phyloP scores from a whole-genome alignment of 2,888 invertebrate species.

The Phengaris alcon region DNA sequence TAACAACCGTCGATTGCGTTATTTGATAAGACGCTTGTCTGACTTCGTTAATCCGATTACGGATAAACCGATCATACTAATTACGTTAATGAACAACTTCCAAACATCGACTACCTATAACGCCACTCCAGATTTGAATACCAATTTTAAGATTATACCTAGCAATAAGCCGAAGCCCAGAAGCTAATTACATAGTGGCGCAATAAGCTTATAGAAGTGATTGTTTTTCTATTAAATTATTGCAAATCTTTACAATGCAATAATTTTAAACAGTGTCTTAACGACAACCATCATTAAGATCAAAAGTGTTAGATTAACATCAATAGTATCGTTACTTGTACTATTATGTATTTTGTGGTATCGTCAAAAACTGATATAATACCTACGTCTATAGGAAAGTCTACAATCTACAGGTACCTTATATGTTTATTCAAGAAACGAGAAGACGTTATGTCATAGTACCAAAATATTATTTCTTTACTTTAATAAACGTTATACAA shows the following conservation, averaged over 20 bases:
- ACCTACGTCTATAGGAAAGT: too few relatives aligned
- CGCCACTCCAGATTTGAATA: slow-evolving; percentile 1
- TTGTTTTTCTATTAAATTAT: too few relatives aligned
- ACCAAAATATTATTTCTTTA: neutral
- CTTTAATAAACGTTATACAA: neutral
- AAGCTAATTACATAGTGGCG: neutral
- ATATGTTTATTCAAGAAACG: too few relatives aligned
- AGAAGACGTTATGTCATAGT: neutral
- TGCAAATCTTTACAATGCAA: too few relatives aligned
- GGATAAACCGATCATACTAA: slow-evolving; percentile 22
- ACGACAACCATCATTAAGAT: too few relatives aligned
- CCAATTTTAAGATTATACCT: neutral
- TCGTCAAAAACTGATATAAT: too few relatives aligned
- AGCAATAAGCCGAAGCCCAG: neutral
- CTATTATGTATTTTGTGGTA: too few relatives aligned
- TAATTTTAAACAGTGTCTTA: too few relatives aligned
- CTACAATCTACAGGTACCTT: too few relatives aligned
- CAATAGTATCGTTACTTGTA: too few relatives aligned
- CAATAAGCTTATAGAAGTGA: too few relatives aligned
- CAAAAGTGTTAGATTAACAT: too few relatives aligned
- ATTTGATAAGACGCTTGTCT: slow-evolving; percentile 22
- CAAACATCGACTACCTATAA: neutral
- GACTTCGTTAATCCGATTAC: slow-evolving; percentile 21
- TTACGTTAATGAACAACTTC: slow-evolving; percentile 21
- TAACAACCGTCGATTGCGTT: neutral